A percentile compares a stretch with the other conserved stretches of the same genome.
Evolutionary conservation across 1,140 invertebrate species (phyloP).

Genomic region (Heliothis virescens): DNA sequence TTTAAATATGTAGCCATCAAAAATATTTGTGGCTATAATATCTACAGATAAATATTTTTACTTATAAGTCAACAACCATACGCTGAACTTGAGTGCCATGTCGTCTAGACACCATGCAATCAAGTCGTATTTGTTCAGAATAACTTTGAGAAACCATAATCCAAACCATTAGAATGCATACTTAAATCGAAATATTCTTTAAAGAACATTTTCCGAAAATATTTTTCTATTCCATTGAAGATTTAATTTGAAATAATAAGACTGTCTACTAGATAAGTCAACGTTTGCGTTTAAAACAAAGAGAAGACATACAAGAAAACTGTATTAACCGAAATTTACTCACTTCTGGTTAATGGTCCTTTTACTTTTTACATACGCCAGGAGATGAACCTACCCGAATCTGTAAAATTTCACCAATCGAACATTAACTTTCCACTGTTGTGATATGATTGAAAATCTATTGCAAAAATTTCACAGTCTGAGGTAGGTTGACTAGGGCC

Average conservation of each 20-base stretch:
- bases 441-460: no score
- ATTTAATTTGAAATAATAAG: not conserved
- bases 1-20: no score
- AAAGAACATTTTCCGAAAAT: not conserved
- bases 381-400: no score
- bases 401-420: no score
- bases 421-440: no score
- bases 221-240: not conserved
- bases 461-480: no score
- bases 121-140: slow-evolving; percentile 18
- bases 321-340: no score
- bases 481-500: no score
- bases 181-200: not conserved
- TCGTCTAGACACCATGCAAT: slow-evolving; percentile 21
- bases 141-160: not conserved
- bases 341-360: no score
- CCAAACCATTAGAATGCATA: not conserved
- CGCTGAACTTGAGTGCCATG: not conserved
- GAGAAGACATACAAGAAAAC: not conserved
- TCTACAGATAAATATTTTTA: not conserved
- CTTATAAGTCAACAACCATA: slow-evolving; percentile 1
- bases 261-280: not conserved
- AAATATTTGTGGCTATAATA: no score
- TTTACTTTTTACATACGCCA: no score
- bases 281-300: not conserved